Base-by-base conservation (phyloP, 2,797 vertebrate species). In the Gymnocypris eckloni region DNA sequence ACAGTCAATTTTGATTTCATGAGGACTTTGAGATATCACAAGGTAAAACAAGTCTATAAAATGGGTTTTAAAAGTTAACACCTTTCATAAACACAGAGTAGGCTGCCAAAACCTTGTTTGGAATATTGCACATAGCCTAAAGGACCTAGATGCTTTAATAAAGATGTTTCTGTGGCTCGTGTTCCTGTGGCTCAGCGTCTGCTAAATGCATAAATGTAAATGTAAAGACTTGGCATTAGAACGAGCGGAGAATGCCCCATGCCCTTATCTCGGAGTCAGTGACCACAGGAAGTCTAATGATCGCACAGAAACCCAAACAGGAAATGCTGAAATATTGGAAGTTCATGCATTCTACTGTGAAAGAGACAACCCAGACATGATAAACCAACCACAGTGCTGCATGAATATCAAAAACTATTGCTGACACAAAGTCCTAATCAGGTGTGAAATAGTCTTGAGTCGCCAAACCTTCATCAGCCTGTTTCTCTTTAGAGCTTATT, bases 261-360 rank as follows among this genome's bases (percentile, higher is more conserved):
- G 20, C 22, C 45, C 71, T 81, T 80, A 81, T 84, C 86, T 67
- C 7, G n/a, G 39, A 80, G 59, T n/a, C 33, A 61, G 22, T 81
- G 70, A 81, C 75, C 77, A 81, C 28, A 61, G 50, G 64, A 87
- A 85, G 33, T 85, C 45, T 69, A 37, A 73, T 61, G 59, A 84
- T 22, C 1, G 10, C 45, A 59, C 54, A 75, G 39, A 66, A 79
- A 80, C 22, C 61, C 56, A 66, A 87, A 81, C 70, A 84, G 81
- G 86, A 87, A 73, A 75, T 20, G 1, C 45, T 66, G 33, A 67
- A n/a, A 81, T 33, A 43, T 43, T 76, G 45, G 59, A 56, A n/a
- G 50, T 71, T 39, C 16, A 43, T 43, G 75, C 28, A 70, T 56
- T 66, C 66, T 56, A 61, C n/a, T 41, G 18, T 67, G 25, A 64